phyloP scores from a whole-genome alignment of 1,140 invertebrate genomes.

The Heliconius himera region DNA sequence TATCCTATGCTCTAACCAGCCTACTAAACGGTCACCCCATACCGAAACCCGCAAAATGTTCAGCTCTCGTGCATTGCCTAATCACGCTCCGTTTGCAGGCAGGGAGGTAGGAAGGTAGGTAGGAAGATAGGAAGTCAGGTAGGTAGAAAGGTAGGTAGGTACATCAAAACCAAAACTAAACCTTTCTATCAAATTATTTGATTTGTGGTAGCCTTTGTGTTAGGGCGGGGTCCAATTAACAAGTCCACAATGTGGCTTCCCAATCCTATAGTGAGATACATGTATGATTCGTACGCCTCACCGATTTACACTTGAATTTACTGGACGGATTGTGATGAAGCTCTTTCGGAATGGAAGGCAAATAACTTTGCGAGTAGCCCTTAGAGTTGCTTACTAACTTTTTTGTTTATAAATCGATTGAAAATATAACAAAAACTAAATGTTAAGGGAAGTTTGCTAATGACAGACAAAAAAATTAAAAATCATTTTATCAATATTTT shows the following conservation, averaged over 20 bases:
- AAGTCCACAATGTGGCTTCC: conserved; percentile 5
- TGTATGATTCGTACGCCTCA: not conserved
- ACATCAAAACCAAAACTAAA: conserved; percentile 23
- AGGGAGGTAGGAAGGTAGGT: not conserved
- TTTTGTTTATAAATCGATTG: too few species aligned
- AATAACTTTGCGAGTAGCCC: too few species aligned
- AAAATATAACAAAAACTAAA: too few species aligned
- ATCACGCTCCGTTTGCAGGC: conserved; percentile 7
- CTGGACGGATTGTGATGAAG: not conserved
- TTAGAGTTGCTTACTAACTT: too few species aligned
- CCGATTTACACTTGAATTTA: not conserved
- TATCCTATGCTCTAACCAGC: too few species aligned
- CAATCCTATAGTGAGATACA: not conserved
- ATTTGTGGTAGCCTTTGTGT: conserved; percentile 23
- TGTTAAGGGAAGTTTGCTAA: too few species aligned
- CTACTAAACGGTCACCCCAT: not conserved
- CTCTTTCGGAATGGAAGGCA: not conserved
- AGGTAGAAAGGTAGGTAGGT: not conserved
- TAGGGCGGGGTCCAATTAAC: not conserved
- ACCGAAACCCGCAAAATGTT: not conserved
- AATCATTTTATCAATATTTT: too few species aligned
- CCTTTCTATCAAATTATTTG: conserved; percentile 19
- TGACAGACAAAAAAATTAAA: too few species aligned
- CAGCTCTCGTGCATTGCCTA: conserved; percentile 3
- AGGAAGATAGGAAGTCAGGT: not conserved